Evolutionary conservation across 1,140 invertebrate species (phyloP).

Genomic region (Caenorhabditis briggsae): DNA sequence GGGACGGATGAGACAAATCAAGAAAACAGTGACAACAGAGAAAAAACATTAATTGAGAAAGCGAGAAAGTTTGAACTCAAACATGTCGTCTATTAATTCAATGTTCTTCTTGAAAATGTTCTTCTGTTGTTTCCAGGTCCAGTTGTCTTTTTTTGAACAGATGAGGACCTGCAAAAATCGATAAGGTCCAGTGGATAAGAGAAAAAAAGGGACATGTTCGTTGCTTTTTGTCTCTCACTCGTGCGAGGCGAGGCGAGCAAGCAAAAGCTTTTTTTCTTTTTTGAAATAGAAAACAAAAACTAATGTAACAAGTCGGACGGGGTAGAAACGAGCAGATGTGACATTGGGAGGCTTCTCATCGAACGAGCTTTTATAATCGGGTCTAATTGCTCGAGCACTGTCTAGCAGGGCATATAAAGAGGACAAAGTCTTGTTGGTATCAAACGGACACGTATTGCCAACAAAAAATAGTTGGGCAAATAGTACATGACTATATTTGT

Average conservation of each 20-base stretch:
- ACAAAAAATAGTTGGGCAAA: constrained; percentile 19
- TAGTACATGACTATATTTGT: not conserved
- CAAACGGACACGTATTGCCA: not conserved
- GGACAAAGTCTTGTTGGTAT: not conserved
- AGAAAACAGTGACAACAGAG: not conserved
- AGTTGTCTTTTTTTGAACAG: constrained; percentile 45
- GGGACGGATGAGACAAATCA: not conserved
- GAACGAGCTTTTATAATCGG: no score
- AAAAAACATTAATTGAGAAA: not conserved
- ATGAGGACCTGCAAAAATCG: constrained; percentile 50
- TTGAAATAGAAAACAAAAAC: not conserved
- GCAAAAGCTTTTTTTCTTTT: no score
- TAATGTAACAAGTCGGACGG: not conserved
- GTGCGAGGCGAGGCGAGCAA: no score
- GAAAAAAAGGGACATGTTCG: constrained; percentile 4
- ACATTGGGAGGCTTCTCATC: no score
- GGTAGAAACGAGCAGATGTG: no score
- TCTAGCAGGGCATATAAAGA: no score
- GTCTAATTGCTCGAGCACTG: no score
- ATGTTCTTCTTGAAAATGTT: not conserved
- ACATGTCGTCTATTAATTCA: constrained; percentile 17
- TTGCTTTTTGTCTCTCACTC: not conserved
- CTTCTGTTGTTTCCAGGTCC: constrained; percentile 41
- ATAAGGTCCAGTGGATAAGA: constrained; percentile 4
- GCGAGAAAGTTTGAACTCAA: constrained; percentile 11